Conservation (phyloP, 2,797 vertebrate species). For the Cossypha dichroa region DNA sequence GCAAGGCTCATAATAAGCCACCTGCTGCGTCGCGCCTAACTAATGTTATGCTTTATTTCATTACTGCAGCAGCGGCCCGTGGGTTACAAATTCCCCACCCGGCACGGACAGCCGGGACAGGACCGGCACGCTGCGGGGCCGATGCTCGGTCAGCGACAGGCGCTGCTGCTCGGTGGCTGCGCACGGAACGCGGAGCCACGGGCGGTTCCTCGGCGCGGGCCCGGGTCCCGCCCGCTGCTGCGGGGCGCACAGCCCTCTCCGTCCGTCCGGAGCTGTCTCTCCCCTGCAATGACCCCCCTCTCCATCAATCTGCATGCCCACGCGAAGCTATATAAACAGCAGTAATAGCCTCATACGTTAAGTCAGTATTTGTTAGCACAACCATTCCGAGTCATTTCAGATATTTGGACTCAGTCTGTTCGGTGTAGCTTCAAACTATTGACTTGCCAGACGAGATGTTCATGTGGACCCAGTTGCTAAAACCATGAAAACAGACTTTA, state of each 20-base stretch:
- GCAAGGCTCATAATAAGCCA: not conserved
- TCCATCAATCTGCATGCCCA: not conserved
- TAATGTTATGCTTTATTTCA: not conserved
- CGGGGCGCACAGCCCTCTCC: not conserved
- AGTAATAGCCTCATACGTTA: not conserved
- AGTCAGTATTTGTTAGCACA: conserved; percentile 4
- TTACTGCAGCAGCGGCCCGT: not conserved
- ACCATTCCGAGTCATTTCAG: not conserved
- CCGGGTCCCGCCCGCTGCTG: not conserved
- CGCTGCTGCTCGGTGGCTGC: not conserved
- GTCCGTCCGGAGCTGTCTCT: not conserved
- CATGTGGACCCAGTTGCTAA: not conserved
- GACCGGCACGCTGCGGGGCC: not conserved
- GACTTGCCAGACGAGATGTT: not conserved
- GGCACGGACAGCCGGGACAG: not conserved
- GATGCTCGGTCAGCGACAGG: not conserved
- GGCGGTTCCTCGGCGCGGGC: not conserved
- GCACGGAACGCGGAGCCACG: not conserved
- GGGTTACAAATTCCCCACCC: not conserved
- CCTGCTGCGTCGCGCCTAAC: conserved; percentile 16
- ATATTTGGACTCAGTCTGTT: conserved; percentile 29
- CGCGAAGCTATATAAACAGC: not conserved
- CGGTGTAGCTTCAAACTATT: not conserved
- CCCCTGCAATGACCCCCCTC: not conserved
- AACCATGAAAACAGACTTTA: conserved; percentile 3